These are phyloP conservation scores for Drosophila obscura DNA, from an alignment of 1,140 invertebrate genomes.

Conservation along the genomic window DNA sequence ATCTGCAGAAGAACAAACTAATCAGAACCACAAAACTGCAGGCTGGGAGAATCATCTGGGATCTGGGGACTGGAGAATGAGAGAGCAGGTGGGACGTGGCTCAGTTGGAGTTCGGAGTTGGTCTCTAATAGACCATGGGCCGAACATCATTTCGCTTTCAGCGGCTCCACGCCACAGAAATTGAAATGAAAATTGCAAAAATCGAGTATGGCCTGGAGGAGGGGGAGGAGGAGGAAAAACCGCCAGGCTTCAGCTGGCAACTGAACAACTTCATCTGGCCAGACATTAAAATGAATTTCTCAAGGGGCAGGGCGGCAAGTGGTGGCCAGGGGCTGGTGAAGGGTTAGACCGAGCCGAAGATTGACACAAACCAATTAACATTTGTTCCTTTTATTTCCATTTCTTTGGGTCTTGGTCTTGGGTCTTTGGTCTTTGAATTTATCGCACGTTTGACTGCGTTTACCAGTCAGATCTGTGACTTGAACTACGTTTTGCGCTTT, in stretches of 20 bases:
- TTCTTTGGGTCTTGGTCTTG: too few species aligned
- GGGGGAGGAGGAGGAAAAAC: conserved; percentile 34
- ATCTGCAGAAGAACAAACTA: conserved; percentile 54
- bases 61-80: conserved; percentile 12
- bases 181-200: conserved; percentile 80
- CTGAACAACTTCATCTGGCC: conserved; percentile 80
- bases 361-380: conserved; percentile 84
- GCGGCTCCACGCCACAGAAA: conserved; percentile 68
- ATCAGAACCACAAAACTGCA: conserved; percentile 38
- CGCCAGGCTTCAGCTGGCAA: conserved; percentile 49
- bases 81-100: conserved; percentile 10
- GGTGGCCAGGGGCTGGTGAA: conserved; percentile 2
- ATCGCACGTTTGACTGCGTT: conserved; percentile 82
- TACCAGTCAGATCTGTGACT: conserved; percentile 80
- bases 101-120: conserved; percentile 10
- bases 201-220: conserved; percentile 21
- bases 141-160: conserved; percentile 81
- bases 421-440: conserved; percentile 74
- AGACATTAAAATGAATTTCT: conserved; percentile 67
- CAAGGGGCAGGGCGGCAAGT: conserved; percentile 33
- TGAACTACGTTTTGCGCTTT: conserved; percentile 81
- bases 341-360: conserved; percentile 60
- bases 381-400: conserved; percentile 81
- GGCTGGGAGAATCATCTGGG: conserved; percentile 4
- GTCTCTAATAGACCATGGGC: conserved; percentile 70